Base-by-base conservation (phyloP, 1,140 invertebrate genomes). In the Hestina assimilis region DNA sequence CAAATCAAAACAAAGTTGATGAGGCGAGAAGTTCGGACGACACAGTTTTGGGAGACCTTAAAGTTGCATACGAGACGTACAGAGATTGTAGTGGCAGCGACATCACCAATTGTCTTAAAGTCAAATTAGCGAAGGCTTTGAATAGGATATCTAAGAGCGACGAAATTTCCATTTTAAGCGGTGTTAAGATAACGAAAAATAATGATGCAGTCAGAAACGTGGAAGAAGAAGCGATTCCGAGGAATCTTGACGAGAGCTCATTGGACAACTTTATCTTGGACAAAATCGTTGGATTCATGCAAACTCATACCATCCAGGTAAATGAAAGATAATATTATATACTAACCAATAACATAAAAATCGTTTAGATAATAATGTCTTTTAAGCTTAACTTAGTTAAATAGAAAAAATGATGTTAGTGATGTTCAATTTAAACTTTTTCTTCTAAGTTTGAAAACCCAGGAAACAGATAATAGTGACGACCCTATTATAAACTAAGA, bases 241-340 rank as follows among this genome's bases (percentile, higher is more conserved):
- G 94, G 57, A 90, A 92, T 28, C 67, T 94, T 62, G 93, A 93
- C 57, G 94, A 95, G 57, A 90, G 92, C 60, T 92, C 92, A 0
- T 83, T 96, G 8, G 94, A 95, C 69, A 90, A 89, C 31, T 90
- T 95, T 79, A 94, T 96, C 65, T 75, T 94, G 60, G 93, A 95
- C 69, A 94, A 92, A 71, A 86, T 95, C 45, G 76, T 92, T 35
- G 91, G 90, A 65, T 95, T 95, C 78, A 91, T 96, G 76, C 91
- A 93, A 75, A 92, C 92, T 60, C 93, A 95, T 79, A 94, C 93
- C 12, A 80, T 96, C 42, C 94, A 95, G 89, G 91, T 95, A 89
- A 85, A 64, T 61, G 3, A 6, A n/a, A 21, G 5, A 15, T 17
- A 2, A 15, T 40, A 38, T 46, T 28, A 28, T 28, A n/a, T 7